Evolutionary conservation across 1,140 invertebrate species (phyloP), one percentile per base, ranked within the genome.

Genomic region (Chelonus insularis): DNA sequence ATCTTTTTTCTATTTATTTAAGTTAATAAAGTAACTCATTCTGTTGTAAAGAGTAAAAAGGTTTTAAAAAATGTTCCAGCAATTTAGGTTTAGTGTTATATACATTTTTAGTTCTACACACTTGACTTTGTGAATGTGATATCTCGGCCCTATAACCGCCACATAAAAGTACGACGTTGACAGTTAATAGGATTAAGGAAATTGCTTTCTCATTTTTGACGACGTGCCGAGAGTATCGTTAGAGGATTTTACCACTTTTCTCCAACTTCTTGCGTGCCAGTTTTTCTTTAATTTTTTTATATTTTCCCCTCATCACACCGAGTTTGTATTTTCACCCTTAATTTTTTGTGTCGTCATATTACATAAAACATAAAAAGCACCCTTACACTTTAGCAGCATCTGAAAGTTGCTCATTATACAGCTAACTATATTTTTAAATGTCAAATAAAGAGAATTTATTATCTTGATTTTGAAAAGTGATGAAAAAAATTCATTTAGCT

Each of bases 141-240:
- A 23, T 25, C 23, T 14, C 14, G 14, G 25, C 9, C 7, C 32
- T 52, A 55, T 55, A 55, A 55, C 32, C 4, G 20, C 7, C 18
- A 9, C 20, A 37, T 20, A 37, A 37, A 55, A 55, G 34, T 55
- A 55, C 20, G 16, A 21, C 52, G 37, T 21, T 37, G 50, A 21
- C 37, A 37, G 16, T 61, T 61, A 54, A 61, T 61, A 54, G 34
- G 59, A 61, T 61, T 54, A 61, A 12, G 48, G 25, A 61, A 61
- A 61, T 61, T 45, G 59, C 51, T 61, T 47, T 45, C 25, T 52
- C 29, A 61, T 61, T 54, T 61, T 54, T 61, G 29, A 47, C 52
- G 52, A 37, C 16, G 34, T 39, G 41, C 36, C 14, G 32, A 50
- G 32, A 34, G 21, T 51, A 39, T 51, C 32, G 21, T 57, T 59